Conservation (phyloP, 37 sponge, comb jelly and placozoan genomes). For the Halisarca cf. caerulea region DNA sequence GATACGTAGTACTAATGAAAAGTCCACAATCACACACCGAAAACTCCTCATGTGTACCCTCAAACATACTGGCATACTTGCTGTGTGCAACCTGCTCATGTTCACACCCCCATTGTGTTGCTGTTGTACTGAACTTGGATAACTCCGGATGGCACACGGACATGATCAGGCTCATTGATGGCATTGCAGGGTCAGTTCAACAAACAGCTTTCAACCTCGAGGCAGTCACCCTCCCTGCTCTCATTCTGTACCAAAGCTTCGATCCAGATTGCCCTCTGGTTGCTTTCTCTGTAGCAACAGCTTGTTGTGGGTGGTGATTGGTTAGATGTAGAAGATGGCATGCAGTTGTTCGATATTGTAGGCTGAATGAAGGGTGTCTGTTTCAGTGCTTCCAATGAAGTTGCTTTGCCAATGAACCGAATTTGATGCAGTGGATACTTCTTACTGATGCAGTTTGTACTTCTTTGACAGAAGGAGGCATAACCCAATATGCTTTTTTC, state of each 20-base stretch:
- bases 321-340: conserved; percentile 25
- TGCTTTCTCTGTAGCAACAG: conserved; percentile 9
- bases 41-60: not conserved
- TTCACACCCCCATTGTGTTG: conserved; percentile 59
- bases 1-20: conserved; percentile 32
- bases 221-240: conserved; percentile 67
- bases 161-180: conserved; percentile 54
- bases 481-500: conserved; percentile 61
- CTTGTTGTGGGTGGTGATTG: conserved; percentile 8
- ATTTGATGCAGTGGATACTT: conserved; percentile 45
- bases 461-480: conserved; percentile 40
- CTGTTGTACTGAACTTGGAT: conserved; percentile 29
- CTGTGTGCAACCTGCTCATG: conserved; percentile 49
- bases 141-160: conserved; percentile 66
- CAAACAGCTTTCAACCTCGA: conserved; percentile 60
- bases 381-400: not conserved
- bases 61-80: not conserved
- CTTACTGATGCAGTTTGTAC: conserved; percentile 39
- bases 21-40: conserved; percentile 28
- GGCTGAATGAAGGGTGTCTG: too few relatives aligned
- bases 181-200: conserved; percentile 25
- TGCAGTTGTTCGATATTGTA: conserved; percentile 25
- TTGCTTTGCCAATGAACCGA: conserved; percentile 36
- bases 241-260: conserved; percentile 43
- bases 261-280: conserved; percentile 55